Percentiles rank a stretch among this genome's conserved stretches.
phyloP scores from a whole-genome alignment of 1,140 invertebrate genomes.

The Drosophila kanapiae region DNA sequence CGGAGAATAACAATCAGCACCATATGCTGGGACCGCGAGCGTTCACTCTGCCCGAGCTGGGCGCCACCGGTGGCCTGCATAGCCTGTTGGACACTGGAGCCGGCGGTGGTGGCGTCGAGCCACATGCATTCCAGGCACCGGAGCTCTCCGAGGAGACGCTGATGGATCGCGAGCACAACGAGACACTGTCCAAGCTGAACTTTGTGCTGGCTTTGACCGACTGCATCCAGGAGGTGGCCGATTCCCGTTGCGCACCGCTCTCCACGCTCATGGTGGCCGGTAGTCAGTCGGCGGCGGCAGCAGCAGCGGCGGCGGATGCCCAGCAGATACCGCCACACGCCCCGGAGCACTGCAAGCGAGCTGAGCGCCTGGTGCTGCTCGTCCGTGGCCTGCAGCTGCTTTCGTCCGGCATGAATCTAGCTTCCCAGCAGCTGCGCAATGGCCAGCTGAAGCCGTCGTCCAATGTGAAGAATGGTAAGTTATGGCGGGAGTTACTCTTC shows the following conservation, averaged over 20 bases:
- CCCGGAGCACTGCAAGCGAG: constrained; percentile 87
- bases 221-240: constrained; percentile 95
- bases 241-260: constrained; percentile 90
- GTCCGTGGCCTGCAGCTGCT: constrained; percentile 96
- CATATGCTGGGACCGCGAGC: constrained; percentile 90
- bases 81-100: constrained; percentile 86
- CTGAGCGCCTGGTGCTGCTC: constrained; percentile 96
- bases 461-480: constrained; percentile 94
- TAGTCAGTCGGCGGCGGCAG: constrained; percentile 60
- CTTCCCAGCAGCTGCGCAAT: constrained; percentile 93
- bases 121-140: constrained; percentile 92
- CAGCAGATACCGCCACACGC: constrained; percentile 85
- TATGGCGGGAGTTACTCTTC: background rate
- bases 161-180: constrained; percentile 97
- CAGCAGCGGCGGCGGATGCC: constrained; percentile 32
- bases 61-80: constrained; percentile 88
- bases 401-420: constrained; percentile 95
- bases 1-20: constrained; percentile 86
- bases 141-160: constrained; percentile 98
- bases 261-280: constrained; percentile 86
- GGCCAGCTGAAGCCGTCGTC: constrained; percentile 95
- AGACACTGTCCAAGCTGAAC: constrained; percentile 96
- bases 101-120: constrained; percentile 86
- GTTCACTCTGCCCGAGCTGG: constrained; percentile 91
- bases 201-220: constrained; percentile 96